A percentile compares a stretch with the other conserved stretches of the same genome.
Conservation (phyloP, 2,797 vertebrate species). For the Etheostoma perlongum region DNA sequence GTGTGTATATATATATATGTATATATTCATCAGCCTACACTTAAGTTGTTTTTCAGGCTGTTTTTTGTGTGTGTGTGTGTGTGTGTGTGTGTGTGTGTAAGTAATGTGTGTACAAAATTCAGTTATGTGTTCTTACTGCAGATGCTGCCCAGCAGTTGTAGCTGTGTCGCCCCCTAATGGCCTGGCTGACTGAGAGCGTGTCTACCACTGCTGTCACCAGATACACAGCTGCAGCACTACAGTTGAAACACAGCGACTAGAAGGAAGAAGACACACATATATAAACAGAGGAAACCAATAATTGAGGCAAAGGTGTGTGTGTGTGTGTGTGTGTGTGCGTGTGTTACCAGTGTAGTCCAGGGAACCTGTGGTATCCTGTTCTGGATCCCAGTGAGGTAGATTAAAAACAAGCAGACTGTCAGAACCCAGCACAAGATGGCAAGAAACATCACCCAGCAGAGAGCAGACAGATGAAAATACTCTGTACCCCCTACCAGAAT, state of each 20-base stretch:
- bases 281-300: not conserved
- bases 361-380: constrained; percentile 89
- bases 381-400: constrained; percentile 90
- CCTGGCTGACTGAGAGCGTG: constrained; percentile 83
- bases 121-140: constrained; percentile 83
- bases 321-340: constrained; percentile 6
- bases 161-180: constrained; percentile 86
- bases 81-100: not conserved
- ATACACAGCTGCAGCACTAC: constrained; percentile 88
- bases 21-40: not conserved
- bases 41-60: not conserved
- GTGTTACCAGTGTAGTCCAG: constrained; percentile 89
- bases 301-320: not conserved
- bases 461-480: constrained; percentile 87
- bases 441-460: constrained; percentile 94
- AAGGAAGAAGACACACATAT: constrained; percentile 21
- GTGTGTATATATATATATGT: too few relatives aligned
- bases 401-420: constrained; percentile 89
- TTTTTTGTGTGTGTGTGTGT: not conserved
- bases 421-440: constrained; percentile 91
- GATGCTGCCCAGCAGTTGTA: constrained; percentile 95
- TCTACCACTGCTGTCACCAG: constrained; percentile 89
- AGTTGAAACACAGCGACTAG: constrained; percentile 90
- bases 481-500: constrained; percentile 92
- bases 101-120: not conserved